These are phyloP conservation scores for Tachysurus fulvidraco DNA, from an alignment of 2,113 vertebrate genomes.

Conservation along the genomic window DNA sequence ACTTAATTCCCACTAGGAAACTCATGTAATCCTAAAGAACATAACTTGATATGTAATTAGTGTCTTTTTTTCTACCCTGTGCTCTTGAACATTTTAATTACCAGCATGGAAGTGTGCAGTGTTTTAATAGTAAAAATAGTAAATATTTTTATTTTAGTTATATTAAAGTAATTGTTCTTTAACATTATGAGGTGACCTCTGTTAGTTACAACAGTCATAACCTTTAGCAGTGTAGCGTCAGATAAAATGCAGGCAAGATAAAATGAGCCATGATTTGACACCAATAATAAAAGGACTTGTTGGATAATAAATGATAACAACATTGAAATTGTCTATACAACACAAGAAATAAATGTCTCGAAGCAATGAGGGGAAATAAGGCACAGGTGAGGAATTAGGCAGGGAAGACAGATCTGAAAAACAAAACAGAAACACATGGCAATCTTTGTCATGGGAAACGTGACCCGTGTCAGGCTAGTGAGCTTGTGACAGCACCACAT, in stretches of 20 bases:
- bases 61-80: not conserved
- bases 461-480: not conserved
- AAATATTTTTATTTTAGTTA: too few relatives aligned
- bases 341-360: not conserved
- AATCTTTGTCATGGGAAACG: not conserved
- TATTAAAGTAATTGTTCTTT: not conserved
- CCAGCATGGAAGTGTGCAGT: not conserved
- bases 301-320: not conserved
- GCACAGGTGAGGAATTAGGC: not conserved
- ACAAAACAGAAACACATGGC: not conserved
- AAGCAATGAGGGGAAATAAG: not conserved
- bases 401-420: not conserved
- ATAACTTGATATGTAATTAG: conserved; percentile 15
- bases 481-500: not conserved
- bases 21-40: conserved; percentile 23
- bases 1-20: conserved; percentile 13
- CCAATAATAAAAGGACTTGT: not conserved
- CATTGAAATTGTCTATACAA: not conserved
- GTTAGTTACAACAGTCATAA: not conserved
- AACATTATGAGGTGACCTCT: not conserved
- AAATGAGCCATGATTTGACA: not conserved
- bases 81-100: conserved; percentile 8
- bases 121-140: not conserved
- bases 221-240: not conserved
- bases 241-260: not conserved